Percentiles rank a stretch among this genome's conserved stretches.
Evolutionary conservation across 2,113 vertebrate genomes (phyloP).

Genomic region (Petromus typicus): DNA sequence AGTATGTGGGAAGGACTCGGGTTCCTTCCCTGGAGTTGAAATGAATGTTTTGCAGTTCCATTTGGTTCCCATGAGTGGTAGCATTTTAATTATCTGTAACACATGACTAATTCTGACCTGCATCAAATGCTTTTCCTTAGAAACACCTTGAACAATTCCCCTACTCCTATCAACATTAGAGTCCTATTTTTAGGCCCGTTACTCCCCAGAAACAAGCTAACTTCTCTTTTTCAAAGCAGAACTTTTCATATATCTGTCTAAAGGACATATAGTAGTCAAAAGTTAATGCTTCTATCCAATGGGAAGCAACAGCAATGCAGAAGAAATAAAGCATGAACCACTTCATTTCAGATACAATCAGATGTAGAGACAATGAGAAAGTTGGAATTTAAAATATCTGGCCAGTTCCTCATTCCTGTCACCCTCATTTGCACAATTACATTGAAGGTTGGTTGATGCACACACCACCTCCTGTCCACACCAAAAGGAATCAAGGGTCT

Average conservation of each 20-base stretch:
- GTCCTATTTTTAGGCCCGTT: neutral
- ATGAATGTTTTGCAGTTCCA: neutral
- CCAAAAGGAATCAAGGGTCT: neutral
- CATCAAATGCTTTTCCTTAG: neutral
- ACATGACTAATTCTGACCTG: neutral
- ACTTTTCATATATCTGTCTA: neutral
- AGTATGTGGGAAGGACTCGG: neutral
- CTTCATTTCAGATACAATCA: neutral
- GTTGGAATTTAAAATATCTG: conserved; percentile 40
- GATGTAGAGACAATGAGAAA: conserved; percentile 4
- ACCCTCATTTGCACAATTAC: neutral
- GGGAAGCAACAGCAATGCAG: neutral
- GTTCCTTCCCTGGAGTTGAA: neutral
- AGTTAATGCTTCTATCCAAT: neutral
- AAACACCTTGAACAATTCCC: neutral
- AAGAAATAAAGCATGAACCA: neutral
- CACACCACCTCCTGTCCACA: neutral
- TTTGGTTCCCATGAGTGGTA: neutral
- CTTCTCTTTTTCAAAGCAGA: conserved; percentile 50
- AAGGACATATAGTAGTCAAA: conserved; percentile 15
- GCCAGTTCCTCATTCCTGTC: neutral
- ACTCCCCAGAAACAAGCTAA: neutral
- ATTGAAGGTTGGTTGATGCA: neutral
- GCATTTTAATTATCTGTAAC: neutral
- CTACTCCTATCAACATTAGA: neutral